phyloP scores from a whole-genome alignment of 2,113 vertebrate species.

The Riparia riparia region DNA sequence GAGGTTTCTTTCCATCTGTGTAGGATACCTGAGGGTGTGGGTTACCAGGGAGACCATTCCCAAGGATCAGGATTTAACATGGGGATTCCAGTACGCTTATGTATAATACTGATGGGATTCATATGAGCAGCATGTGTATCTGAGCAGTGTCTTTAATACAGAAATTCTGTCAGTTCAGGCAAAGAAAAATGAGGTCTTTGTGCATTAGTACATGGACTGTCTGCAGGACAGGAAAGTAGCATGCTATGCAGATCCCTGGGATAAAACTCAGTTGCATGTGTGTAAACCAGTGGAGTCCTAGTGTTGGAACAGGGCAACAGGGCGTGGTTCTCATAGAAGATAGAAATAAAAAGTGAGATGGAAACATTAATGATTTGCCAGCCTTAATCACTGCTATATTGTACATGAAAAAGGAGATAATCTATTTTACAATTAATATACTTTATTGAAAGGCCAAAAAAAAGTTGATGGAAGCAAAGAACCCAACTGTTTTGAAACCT shows the following conservation, averaged over 20 bases:
- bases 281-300: neutral
- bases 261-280: neutral
- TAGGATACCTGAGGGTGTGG: neutral
- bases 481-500: neutral
- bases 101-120: too few relatives aligned
- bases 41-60: neutral
- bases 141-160: neutral
- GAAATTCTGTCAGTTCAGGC: neutral
- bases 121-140: neutral
- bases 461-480: neutral
- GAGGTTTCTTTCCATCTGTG: neutral
- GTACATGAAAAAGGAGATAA: neutral
- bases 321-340: neutral
- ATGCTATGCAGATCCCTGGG: fast-evolving
- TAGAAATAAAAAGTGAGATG: neutral
- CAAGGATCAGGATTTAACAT: neutral
- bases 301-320: neutral
- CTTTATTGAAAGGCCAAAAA: neutral
- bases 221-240: neutral
- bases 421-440: neutral
- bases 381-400: neutral
- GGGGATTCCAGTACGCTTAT: fast-evolving
- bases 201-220: neutral
- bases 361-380: neutral
- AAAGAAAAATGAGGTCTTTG: neutral